Conservation (phyloP, 2,113 vertebrate genomes). For the Ictalurus punctatus region DNA sequence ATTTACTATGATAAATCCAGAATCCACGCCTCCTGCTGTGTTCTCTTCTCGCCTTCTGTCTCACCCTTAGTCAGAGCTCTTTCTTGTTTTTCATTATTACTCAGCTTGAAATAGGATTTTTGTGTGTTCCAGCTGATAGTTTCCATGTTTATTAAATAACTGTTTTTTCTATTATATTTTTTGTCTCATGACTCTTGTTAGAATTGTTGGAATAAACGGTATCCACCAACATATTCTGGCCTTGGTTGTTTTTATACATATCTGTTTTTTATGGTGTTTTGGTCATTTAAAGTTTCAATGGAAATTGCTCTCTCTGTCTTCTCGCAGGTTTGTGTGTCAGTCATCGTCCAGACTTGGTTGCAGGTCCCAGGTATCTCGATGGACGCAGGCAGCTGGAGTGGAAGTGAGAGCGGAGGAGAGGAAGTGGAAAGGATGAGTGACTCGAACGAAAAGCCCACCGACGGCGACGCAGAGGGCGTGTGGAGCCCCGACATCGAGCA, state of each 20-base stretch:
- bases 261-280: neutral
- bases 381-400: constrained; percentile 97
- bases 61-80: neutral
- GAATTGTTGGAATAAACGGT: neutral
- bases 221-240: neutral
- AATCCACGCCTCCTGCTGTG: neutral
- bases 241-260: neutral
- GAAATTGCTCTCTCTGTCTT: neutral
- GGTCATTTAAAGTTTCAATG: neutral
- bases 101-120: neutral
- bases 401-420: constrained; percentile 94
- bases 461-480: constrained; percentile 95
- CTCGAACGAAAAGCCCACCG: constrained; percentile 94
- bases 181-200: neutral
- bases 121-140: neutral
- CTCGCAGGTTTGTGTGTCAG: constrained; percentile 24
- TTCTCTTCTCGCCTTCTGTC: neutral
- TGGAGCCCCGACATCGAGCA: constrained; percentile 99
- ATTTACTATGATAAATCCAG: neutral
- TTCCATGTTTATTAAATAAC: neutral
- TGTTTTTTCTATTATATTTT: neutral
- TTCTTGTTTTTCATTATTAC: constrained; percentile 15
- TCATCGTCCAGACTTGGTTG: constrained; percentile 1
- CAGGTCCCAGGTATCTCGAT: constrained; percentile 76
- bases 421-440: constrained; percentile 96